phyloP scores from a whole-genome alignment of 2,888 invertebrate genomes.

The Scelioninae gen. 2 region DNA sequence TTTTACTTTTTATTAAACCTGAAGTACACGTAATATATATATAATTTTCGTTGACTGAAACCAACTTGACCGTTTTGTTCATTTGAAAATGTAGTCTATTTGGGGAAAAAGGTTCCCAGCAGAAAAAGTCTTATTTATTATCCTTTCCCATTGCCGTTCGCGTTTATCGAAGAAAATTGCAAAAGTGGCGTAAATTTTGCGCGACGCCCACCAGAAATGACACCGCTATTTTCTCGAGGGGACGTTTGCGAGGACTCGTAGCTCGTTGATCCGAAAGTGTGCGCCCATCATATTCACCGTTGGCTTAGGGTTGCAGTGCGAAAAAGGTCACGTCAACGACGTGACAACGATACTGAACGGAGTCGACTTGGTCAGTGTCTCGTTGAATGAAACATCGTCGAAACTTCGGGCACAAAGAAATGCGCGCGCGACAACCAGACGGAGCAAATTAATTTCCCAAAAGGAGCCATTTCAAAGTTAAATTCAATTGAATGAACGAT shows the following conservation, averaged over 20 bases:
- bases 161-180: constrained; percentile 41
- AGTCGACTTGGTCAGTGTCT: constrained; percentile 47
- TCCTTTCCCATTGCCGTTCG: too few species aligned
- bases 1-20: too few species aligned
- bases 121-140: too few species aligned
- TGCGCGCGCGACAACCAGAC: too few species aligned
- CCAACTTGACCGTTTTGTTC: too few species aligned
- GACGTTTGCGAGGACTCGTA: constrained; percentile 45
- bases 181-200: constrained; percentile 54
- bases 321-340: constrained; percentile 57
- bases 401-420: constrained; percentile 7
- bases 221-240: constrained; percentile 51
- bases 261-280: constrained; percentile 56
- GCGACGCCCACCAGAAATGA: constrained; percentile 43
- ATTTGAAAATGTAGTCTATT: too few species aligned
- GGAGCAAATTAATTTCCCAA: too few species aligned
- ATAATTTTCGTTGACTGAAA: too few species aligned
- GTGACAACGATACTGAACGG: constrained; percentile 49
- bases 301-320: constrained; percentile 44
- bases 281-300: constrained; percentile 56
- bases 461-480: too few species aligned
- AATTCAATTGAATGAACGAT: too few species aligned
- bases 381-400: constrained; percentile 1
- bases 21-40: too few species aligned
- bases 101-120: too few species aligned